Evolutionary conservation across 2,113 vertebrate genomes (phyloP), one percentile per base, ranked within the genome.

Genomic region (Carassius gibelio): DNA sequence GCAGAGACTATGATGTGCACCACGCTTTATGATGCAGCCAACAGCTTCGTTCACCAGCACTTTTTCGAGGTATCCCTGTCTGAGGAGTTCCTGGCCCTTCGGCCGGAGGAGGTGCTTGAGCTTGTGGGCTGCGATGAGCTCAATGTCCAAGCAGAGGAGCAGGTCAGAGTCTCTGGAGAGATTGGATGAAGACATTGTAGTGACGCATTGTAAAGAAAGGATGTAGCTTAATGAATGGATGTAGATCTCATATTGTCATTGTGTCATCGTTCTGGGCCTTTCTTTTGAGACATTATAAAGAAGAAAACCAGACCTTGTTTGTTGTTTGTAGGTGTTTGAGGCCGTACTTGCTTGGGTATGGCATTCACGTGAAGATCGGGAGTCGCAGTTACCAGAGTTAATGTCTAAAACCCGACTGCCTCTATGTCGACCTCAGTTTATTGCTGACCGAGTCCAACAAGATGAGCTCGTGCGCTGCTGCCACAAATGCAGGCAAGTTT

Each of bases 1-100:
- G 98, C 98, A 0, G 98, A 99, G 91, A 97, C 97, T 0, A 99
- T 99, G 98, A 99, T 99, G 98, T 99, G 98, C 0, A 96, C 96
- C 0, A 93, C 96, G n/a, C 95, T 99, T 26, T 97, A 99, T 0
- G 97, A 98, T 0, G 93, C 97, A 0, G 96, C 98, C 91, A 99
- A 95, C 93, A 96, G 95, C 92, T 99, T 98, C 89, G 92, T 96
- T 11, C 97, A 99, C 77, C 97, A 97, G 93, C 97, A 99, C 92
- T 99, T 99, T 0, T 96, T 97, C 89, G 97, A 98, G 59, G 97
- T 98, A 0, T 97, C 97, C 26, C 77, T 96, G 92, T 97, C 97
- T 0, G 98, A 99, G n/a, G 98, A 99, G 91, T 99, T 98, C 89
- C 93, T 99, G 90, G 89, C 94, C 0, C 93, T 99, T 89, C 93